Percentiles rank a stretch among this genome's conserved stretches.
These are phyloP conservation scores for Echeneis naucrates DNA, from an alignment of 2,797 vertebrate genomes.

Conservation along the genomic window DNA sequence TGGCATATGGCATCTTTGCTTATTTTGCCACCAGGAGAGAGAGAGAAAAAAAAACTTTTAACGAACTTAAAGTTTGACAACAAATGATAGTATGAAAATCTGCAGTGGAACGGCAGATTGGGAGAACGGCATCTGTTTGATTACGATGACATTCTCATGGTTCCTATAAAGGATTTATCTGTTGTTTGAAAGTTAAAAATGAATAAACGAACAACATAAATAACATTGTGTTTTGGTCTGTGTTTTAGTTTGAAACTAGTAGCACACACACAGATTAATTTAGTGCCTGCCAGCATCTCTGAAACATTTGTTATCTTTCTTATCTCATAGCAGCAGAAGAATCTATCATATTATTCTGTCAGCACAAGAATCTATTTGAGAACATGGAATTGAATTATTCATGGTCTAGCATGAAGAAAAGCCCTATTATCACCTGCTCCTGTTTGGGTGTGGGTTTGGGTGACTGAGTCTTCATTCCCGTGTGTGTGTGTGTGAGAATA, in stretches of 20 bases:
- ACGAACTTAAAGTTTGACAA: constrained; percentile 13
- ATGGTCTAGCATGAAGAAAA: constrained; percentile 77
- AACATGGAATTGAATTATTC: constrained; percentile 81
- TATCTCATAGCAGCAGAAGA: constrained; percentile 63
- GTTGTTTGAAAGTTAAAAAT: constrained; percentile 13
- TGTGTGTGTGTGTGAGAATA: constrained; percentile 40
- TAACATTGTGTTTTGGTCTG: background rate
- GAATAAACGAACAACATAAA: constrained; percentile 23
- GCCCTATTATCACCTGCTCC: constrained; percentile 79
- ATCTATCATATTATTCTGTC: constrained; percentile 78
- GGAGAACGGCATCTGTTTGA: too few relatives aligned
- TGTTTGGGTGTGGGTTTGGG: constrained; percentile 52
- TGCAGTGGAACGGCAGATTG: too few relatives aligned
- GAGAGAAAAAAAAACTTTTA: constrained; percentile 28
- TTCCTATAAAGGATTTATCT: background rate
- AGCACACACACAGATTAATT: constrained; percentile 36
- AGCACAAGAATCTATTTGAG: constrained; percentile 77
- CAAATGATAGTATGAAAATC: constrained; percentile 15
- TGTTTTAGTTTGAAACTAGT: constrained; percentile 16
- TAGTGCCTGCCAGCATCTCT: constrained; percentile 47
- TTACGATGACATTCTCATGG: constrained; percentile 5
- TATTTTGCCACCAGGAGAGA: constrained; percentile 35
- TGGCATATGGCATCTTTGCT: constrained; percentile 40
- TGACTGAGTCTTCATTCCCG: constrained; percentile 33
- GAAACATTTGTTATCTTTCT: constrained; percentile 73